Percentiles rank a stretch among this genome's conserved stretches.
These are phyloP conservation scores for Passer montanus DNA, from an alignment of 2,113 vertebrate species.

Conservation along the genomic window DNA sequence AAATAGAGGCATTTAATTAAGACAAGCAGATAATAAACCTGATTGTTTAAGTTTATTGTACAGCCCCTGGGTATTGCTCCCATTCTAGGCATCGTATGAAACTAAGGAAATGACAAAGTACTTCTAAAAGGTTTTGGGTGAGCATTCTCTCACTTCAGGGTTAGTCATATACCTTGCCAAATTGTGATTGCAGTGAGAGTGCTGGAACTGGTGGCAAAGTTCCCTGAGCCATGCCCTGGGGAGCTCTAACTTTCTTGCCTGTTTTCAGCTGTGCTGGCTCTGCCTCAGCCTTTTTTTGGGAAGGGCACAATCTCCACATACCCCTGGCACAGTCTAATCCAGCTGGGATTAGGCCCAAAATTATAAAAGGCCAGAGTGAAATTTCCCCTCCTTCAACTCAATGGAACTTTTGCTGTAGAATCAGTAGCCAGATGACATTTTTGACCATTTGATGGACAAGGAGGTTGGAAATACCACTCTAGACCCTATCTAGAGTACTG, in stretches of 20 bases:
- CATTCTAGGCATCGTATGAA: background rate
- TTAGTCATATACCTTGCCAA: background rate
- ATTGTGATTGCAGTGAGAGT: background rate
- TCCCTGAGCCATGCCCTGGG: accelerated
- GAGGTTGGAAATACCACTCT: background rate
- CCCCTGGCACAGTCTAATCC: background rate
- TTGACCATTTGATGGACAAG: background rate
- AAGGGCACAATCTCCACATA: background rate
- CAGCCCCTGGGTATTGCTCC: background rate
- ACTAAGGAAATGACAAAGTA: background rate
- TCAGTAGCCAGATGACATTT: background rate
- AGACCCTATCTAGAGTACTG: background rate
- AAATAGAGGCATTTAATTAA: constrained; percentile 37
- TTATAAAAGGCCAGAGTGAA: background rate
- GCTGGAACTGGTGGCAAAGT: background rate
- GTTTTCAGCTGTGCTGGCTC: background rate
- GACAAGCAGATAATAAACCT: constrained; percentile 28
- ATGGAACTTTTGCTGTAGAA: background rate
- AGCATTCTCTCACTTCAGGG: background rate
- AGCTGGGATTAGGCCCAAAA: background rate
- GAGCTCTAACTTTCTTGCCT: background rate
- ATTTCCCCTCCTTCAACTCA: accelerated
- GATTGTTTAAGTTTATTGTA: constrained; percentile 19
- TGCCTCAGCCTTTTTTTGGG: background rate
- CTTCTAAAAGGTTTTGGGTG: background rate